These are phyloP conservation scores for Picathartes gymnocephalus DNA, from an alignment of 2,113 vertebrate genomes.

Conservation along the genomic window DNA sequence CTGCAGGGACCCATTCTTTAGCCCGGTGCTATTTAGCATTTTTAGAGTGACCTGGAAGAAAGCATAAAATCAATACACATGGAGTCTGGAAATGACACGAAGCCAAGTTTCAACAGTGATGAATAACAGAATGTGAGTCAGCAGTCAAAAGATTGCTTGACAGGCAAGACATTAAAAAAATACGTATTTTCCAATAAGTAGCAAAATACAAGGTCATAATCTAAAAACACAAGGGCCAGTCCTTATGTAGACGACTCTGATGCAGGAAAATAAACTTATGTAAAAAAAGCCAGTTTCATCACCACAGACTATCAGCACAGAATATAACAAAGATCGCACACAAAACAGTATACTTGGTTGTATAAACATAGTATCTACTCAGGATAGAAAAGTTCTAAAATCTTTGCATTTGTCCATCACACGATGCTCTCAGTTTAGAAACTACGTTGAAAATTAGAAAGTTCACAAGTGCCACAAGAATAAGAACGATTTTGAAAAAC, in stretches of 20 bases:
- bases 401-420: neutral
- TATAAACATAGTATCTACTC: neutral
- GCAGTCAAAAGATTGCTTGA: neutral
- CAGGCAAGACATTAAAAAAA: neutral
- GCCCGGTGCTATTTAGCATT: neutral
- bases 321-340: neutral
- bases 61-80: neutral
- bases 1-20: neutral
- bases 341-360: neutral
- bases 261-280: neutral
- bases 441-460: neutral
- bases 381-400: neutral
- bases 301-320: neutral
- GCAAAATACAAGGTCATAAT: neutral
- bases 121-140: neutral
- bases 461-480: neutral
- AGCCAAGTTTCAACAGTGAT: neutral
- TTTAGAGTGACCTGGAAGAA: neutral
- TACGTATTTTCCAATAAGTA: neutral
- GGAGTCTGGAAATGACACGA: neutral
- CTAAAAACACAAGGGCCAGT: neutral
- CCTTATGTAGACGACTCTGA: neutral
- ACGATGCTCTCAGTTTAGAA: neutral
- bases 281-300: fast-evolving
- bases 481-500: neutral